Conservation (phyloP, 2,113 vertebrate genomes). For the Centropus bengalensis region DNA sequence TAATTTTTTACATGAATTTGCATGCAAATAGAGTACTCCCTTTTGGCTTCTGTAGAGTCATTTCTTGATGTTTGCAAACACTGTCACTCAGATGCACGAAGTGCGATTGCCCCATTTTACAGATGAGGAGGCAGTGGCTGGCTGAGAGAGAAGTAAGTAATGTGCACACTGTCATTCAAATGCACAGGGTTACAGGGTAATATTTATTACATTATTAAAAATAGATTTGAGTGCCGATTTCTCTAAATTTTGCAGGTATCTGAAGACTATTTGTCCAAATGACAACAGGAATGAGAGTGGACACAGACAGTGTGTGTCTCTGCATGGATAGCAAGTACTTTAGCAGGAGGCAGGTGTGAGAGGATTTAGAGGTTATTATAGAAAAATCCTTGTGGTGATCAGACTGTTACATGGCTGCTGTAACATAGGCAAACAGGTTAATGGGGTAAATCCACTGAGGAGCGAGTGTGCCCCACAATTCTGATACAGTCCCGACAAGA, state of each 20-base stretch:
- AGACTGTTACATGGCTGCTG: neutral
- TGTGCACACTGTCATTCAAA: neutral
- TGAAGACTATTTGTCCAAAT: slow-evolving; percentile 24
- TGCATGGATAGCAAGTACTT: slow-evolving; percentile 15
- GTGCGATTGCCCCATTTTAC: slow-evolving; percentile 46
- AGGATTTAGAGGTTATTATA: slow-evolving; percentile 67
- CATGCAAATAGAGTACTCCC: slow-evolving; percentile 52
- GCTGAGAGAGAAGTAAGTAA: slow-evolving; percentile 22
- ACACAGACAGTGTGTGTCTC: neutral
- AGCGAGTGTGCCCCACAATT: slow-evolving; percentile 5
- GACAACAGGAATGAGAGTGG: neutral
- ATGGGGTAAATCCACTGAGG: slow-evolving; percentile 25
- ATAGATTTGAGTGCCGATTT: neutral
- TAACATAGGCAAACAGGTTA: slow-evolving; percentile 65
- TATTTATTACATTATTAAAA: slow-evolving; percentile 42
- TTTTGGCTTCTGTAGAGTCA: slow-evolving; percentile 20
- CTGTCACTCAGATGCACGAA: slow-evolving; percentile 16
- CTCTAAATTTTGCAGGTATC: slow-evolving; percentile 15
- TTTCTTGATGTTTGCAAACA: slow-evolving; percentile 52
- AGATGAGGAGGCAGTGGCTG: slow-evolving; percentile 41
- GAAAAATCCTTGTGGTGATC: slow-evolving; percentile 44
- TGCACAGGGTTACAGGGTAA: neutral
- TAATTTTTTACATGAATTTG: slow-evolving; percentile 68
- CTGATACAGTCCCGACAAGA: neutral
- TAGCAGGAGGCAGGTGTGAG: slow-evolving; percentile 63